phyloP scores from a whole-genome alignment of 2,888 invertebrate species.

The Phasia obesa region DNA sequence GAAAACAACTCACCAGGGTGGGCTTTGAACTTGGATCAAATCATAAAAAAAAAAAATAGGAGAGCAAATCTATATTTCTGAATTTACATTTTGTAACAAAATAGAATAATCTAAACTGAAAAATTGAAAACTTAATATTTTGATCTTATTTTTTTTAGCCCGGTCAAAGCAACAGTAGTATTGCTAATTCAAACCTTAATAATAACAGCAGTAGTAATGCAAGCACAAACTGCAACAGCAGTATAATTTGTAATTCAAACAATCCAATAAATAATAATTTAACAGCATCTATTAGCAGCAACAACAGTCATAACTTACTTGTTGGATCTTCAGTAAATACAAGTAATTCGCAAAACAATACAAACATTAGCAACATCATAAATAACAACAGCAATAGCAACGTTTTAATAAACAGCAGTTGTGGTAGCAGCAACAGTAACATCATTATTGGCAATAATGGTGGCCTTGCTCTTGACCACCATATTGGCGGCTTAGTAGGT shows the following conservation, averaged over 20 bases:
- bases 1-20: too few species aligned
- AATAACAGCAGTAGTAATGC: constrained; percentile 60
- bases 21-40: too few species aligned
- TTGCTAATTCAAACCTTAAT: constrained; percentile 61
- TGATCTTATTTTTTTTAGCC: constrained; percentile 57
- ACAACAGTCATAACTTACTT: constrained; percentile 40
- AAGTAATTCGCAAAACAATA: constrained; percentile 37
- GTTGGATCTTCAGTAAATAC: constrained; percentile 44
- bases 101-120: too few species aligned
- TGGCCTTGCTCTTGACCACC: constrained; percentile 77
- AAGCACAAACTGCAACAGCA: constrained; percentile 71
- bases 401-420: constrained; percentile 67
- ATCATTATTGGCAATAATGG: constrained; percentile 69
- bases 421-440: constrained; percentile 64
- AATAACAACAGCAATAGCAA: constrained; percentile 64
- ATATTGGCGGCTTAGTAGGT: constrained; percentile 83
- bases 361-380: constrained; percentile 71
- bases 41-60: too few species aligned
- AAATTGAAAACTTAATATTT: too few species aligned
- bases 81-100: too few species aligned
- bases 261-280: constrained; percentile 59
- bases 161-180: constrained; percentile 72
- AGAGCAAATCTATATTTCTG: too few species aligned
- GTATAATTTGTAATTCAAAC: constrained; percentile 64
- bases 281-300: constrained; percentile 39